phyloP scores from a whole-genome alignment of 2,797 vertebrate genomes.

The Xenopus petersii region DNA sequence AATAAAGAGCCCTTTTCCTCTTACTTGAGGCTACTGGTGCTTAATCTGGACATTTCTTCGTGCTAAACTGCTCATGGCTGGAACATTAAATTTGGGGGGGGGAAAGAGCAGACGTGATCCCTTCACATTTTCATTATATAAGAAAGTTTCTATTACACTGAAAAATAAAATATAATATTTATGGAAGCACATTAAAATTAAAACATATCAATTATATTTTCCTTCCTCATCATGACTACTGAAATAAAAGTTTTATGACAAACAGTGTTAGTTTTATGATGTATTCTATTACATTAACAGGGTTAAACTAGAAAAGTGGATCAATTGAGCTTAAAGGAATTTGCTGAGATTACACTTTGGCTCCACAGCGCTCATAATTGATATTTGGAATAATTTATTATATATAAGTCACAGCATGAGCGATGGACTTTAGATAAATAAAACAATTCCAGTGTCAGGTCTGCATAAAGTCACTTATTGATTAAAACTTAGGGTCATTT shows the following conservation, averaged over 20 bases:
- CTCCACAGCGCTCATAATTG: conserved; percentile 1
- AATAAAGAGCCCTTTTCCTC: conserved; percentile 17
- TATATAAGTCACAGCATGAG: too few relatives aligned
- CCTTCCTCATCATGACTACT: conserved; percentile 18
- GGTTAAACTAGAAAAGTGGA: conserved; percentile 7
- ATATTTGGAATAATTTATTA: neutral
- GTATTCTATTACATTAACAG: conserved; percentile 20
- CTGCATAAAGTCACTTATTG: too few relatives aligned
- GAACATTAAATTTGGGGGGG: neutral
- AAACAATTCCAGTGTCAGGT: too few relatives aligned
- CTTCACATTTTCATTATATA: conserved; percentile 30
- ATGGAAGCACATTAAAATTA: conserved; percentile 32
- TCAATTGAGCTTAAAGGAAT: conserved; percentile 20
- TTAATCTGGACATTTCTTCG: conserved; percentile 16
- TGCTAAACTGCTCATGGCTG: conserved; percentile 1
- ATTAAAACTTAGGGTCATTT: too few relatives aligned
- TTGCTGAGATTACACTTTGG: conserved; percentile 27
- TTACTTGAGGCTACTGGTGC: conserved; percentile 10
- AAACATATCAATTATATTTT: conserved; percentile 15
- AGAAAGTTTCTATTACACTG: neutral
- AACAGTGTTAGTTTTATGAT: conserved; percentile 32
- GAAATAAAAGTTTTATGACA: conserved; percentile 24
- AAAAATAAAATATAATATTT: conserved; percentile 6
- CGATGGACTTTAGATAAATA: too few relatives aligned
- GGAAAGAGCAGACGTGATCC: conserved; percentile 15